A percentile compares a stretch with the other conserved stretches of the same genome.
These are phyloP conservation scores for Hippoglossus stenolepis DNA, from an alignment of 2,113 vertebrate genomes.

Conservation along the genomic window DNA sequence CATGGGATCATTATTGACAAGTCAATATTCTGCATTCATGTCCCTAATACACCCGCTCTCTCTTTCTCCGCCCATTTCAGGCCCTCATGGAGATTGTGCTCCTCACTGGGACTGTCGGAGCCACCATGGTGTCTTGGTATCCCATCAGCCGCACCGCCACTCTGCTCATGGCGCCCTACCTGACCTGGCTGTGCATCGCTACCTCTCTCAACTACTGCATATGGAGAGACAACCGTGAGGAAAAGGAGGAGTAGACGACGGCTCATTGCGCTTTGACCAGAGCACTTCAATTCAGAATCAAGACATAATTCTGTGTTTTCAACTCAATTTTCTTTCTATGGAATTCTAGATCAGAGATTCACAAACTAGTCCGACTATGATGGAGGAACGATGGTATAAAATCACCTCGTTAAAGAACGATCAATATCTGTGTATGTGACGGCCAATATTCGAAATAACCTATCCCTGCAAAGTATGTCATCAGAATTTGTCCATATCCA, in stretches of 20 bases:
- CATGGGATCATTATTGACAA: not conserved
- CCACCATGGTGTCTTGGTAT: constrained; percentile 87
- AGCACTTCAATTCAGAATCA: not conserved
- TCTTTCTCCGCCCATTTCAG: constrained; percentile 60
- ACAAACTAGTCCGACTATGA: not conserved
- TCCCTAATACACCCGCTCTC: not conserved
- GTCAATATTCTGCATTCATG: no score
- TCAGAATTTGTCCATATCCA: not conserved
- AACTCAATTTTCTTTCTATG: not conserved
- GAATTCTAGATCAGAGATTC: not conserved
- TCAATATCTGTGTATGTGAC: not conserved
- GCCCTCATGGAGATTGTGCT: constrained; percentile 83
- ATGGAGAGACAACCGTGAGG: constrained; percentile 89
- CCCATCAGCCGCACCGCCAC: constrained; percentile 85
- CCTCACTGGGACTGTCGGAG: constrained; percentile 84
- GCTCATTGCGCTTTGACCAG: not conserved
- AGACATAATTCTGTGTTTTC: not conserved
- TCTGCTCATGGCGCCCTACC: constrained; percentile 88
- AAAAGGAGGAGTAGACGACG: constrained; percentile 63
- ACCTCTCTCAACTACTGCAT: constrained; percentile 86
- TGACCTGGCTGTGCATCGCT: constrained; percentile 90
- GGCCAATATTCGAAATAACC: no score
- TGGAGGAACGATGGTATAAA: not conserved
- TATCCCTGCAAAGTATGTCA: no score
- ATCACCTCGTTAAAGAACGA: not conserved